A percentile compares a stretch with the other conserved stretches of the same genome.
Conservation (phyloP, 2,888 invertebrate genomes). For the Gerosis bhagava region DNA sequence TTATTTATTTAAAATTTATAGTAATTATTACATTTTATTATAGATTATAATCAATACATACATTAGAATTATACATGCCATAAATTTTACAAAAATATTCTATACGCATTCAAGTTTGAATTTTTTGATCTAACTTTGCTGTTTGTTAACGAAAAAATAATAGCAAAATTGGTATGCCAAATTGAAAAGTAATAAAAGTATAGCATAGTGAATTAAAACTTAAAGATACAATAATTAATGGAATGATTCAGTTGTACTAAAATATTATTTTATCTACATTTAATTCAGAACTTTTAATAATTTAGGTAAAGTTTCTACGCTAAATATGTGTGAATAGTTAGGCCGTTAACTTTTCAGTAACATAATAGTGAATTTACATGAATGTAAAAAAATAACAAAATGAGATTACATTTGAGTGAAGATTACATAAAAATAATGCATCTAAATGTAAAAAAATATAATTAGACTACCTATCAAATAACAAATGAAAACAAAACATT, state of each 20-base stretch:
- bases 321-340: conserved; percentile 27
- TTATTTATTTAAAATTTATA: too few relatives aligned
- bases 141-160: conserved; percentile 16
- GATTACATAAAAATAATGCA: conserved; percentile 34
- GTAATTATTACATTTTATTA: conserved; percentile 76
- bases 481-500: conserved; percentile 33
- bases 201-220: conserved; percentile 28
- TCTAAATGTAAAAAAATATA: conserved; percentile 28
- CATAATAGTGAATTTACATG: conserved; percentile 31
- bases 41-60: conserved; percentile 57
- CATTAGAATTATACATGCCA: conserved; percentile 66
- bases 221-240: conserved; percentile 38
- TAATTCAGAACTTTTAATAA: too few relatives aligned
- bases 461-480: conserved; percentile 27
- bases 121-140: conserved; percentile 14
- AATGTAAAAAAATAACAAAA: conserved; percentile 44
- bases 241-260: conserved; percentile 54
- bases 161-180: conserved; percentile 11
- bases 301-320: conserved; percentile 51
- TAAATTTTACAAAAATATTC: conserved; percentile 76
- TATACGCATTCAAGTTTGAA: conserved; percentile 46
- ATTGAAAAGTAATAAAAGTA: conserved; percentile 9
- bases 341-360: conserved; percentile 23
- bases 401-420: conserved; percentile 66
- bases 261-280: conserved; percentile 39